Evolutionary conservation across 2,113 vertebrate species (phyloP).

Genomic region (Crypturellus undulatus): DNA sequence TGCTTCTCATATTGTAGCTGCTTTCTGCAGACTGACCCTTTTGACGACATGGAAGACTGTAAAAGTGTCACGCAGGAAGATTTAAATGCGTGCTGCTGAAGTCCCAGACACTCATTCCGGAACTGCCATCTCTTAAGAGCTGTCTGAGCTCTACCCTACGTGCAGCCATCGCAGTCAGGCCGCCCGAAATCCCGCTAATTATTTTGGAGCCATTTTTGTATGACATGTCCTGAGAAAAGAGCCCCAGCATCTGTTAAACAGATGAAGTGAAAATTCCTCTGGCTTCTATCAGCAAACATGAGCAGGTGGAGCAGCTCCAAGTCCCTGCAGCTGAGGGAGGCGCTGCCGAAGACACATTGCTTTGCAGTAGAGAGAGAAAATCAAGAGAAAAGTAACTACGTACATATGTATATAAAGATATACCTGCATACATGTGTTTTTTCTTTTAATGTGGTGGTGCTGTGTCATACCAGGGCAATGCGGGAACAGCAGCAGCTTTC

Average conservation of each 20-base stretch:
- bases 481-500: background rate
- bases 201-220: constrained; percentile 36
- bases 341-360: background rate
- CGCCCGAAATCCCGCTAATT: constrained; percentile 12
- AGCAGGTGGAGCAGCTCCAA: constrained; percentile 38
- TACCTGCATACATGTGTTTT: background rate
- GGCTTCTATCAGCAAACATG: constrained; percentile 33
- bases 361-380: constrained; percentile 14
- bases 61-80: constrained; percentile 38
- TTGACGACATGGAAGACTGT: constrained; percentile 27
- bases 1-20: constrained; percentile 48
- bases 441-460: background rate
- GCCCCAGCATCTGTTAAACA: constrained; percentile 46
- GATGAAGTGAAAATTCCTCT: constrained; percentile 44
- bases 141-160: constrained; percentile 34
- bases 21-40: constrained; percentile 42
- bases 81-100: constrained; percentile 36
- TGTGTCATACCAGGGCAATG: background rate
- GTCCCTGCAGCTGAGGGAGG: constrained; percentile 23
- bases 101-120: constrained; percentile 40
- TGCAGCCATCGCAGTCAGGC: constrained; percentile 19
- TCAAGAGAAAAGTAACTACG: background rate
- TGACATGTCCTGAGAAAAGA: constrained; percentile 29
- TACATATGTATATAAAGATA: background rate
- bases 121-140: constrained; percentile 26